Base-by-base conservation (phyloP, 2,113 vertebrate genomes). In the Alosa alosa region DNA sequence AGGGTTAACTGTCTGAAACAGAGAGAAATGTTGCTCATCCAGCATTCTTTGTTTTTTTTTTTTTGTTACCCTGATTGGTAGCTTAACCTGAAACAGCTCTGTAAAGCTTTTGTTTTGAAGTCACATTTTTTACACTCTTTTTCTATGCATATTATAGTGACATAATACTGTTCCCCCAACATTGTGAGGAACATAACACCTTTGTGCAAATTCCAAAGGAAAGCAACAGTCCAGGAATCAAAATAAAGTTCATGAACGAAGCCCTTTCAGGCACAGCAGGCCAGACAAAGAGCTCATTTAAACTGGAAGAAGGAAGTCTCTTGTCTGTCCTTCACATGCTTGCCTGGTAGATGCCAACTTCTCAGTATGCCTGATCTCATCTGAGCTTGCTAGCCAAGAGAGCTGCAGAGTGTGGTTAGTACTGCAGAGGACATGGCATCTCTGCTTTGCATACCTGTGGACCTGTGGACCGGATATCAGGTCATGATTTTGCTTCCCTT, bases 171-270 rank as follows among this genome's bases (percentile, higher is more conserved):
- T 72, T 13, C 25, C 64, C 10, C 64, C 9, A 15, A 64, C 57
- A 64, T 25, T n/a, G 25, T 17, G 52, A 55, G 25, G 64, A 72
- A 72, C 64, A 72, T 72, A 36, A 36, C 64, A 72, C 64, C 25
- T 25, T 72, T 72, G 31, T 72, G 64, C 31, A 25, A 72, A 36
- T 72, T 36, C 64, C 10, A 72, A 36, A 72, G 64, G 64, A 72
- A 72, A 72, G 64, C 64, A 36, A 72, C 25, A 36, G 64, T 36
- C 64, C 25, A 31, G 36, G 8, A 15, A 25, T 72, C 64, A 72
- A 36, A 72, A 72, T 36, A 72, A 72, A 72, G 64, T 72, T 36
- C 64, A 72, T 72, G 64, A 72, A 72, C 25, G 64, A 72, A 36
- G 64, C 64, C 64, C 64, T 72, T 36, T 72, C 64, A 72, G 64